These are phyloP conservation scores for Zeuzera pyrina DNA, from an alignment of 2,888 invertebrate genomes.

Conservation along the genomic window DNA sequence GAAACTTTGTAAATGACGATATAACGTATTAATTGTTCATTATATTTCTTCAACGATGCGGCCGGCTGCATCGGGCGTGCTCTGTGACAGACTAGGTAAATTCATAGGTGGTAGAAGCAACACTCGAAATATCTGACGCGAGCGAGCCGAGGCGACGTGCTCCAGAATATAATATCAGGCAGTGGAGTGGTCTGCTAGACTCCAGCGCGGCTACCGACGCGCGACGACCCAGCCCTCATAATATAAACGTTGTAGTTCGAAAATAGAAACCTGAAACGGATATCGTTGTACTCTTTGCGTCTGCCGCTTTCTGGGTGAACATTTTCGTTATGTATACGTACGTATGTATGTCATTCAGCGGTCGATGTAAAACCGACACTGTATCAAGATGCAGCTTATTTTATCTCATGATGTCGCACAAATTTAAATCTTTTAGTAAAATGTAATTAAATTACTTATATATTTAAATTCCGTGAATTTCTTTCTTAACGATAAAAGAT, in stretches of 20 bases:
- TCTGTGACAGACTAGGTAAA: conserved; percentile 58
- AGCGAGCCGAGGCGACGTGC: conserved; percentile 63
- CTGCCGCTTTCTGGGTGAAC: no score
- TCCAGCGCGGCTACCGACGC: conserved; percentile 16
- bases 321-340: no score
- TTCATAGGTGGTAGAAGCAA: conserved; percentile 66
- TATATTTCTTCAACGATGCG: conserved; percentile 38
- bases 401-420: no score
- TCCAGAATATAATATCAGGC: conserved; percentile 73
- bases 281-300: conserved; percentile 46
- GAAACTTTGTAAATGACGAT: no score
- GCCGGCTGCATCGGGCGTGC: conserved; percentile 56
- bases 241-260: conserved; percentile 62
- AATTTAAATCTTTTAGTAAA: no score
- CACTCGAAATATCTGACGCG: conserved; percentile 72
- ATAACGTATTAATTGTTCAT: no score
- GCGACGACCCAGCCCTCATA: conserved; percentile 42
- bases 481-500: no score
- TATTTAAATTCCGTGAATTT: no score
- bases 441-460: no score
- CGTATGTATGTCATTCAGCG: no score
- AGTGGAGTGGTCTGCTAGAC: conserved; percentile 55
- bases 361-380: no score
- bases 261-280: conserved; percentile 59
- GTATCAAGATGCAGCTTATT: no score